These are phyloP conservation scores for Styela clava DNA, from an alignment of 23 tunicate species.

Conservation along the genomic window DNA sequence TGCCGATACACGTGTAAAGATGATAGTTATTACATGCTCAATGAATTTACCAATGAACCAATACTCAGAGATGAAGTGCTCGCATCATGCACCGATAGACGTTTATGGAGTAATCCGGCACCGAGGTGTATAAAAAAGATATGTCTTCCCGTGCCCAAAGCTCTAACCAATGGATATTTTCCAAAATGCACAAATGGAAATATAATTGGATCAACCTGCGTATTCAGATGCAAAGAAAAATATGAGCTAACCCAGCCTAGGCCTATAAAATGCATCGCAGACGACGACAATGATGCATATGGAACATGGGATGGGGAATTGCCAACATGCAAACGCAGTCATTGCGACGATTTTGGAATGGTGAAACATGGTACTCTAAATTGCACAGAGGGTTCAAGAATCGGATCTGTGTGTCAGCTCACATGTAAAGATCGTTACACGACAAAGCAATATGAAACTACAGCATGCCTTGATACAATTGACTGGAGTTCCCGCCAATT, in stretches of 20 bases:
- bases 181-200: constrained; percentile 2
- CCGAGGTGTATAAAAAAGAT: not conserved
- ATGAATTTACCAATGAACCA: not conserved
- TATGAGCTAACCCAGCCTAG: not conserved
- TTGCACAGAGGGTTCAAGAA: not conserved
- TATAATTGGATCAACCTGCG: not conserved
- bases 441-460: not conserved
- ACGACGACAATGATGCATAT: not conserved
- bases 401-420: constrained; percentile 7
- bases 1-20: not conserved
- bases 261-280: not conserved
- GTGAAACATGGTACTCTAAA: not conserved
- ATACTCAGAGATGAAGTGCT: not conserved
- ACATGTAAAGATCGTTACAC: constrained; percentile 2
- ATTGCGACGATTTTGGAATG: not conserved
- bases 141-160: not conserved
- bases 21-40: constrained; percentile 9
- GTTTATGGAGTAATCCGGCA: not conserved
- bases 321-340: not conserved
- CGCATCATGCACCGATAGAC: not conserved
- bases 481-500: not conserved
- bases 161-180: not conserved
- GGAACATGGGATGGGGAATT: not conserved
- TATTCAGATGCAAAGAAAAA: not conserved
- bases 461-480: not conserved